Evolutionary conservation across 53 echinoderm and acorn worm species (phyloP).

Genomic region (Temnopleurus reevesii): DNA sequence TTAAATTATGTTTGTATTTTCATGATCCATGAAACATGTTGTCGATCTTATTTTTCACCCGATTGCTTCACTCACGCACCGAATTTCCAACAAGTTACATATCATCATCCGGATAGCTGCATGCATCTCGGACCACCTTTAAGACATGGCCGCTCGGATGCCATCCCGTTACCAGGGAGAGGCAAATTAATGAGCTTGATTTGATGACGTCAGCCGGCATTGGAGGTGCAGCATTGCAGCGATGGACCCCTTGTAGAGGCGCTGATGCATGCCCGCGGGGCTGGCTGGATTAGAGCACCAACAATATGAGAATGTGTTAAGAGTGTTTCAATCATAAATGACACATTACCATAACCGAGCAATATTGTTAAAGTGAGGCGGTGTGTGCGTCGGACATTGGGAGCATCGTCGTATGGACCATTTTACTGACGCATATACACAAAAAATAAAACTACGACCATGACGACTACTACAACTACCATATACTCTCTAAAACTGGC

Average conservation of each 20-base stretch:
- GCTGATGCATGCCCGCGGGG: slow-evolving; percentile 18
- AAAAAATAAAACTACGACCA: too few relatives aligned
- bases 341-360: not conserved
- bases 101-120: too few relatives aligned
- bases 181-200: slow-evolving; percentile 45
- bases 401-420: too few relatives aligned
- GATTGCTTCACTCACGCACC: too few relatives aligned
- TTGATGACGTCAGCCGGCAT: slow-evolving; percentile 36
- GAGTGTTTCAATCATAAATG: slow-evolving; percentile 36
- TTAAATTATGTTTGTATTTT: too few relatives aligned
- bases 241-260: not conserved
- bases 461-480: too few relatives aligned
- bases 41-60: too few relatives aligned
- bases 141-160: not conserved
- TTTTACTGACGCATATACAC: too few relatives aligned
- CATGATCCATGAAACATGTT: too few relatives aligned
- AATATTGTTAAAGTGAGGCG: not conserved
- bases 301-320: slow-evolving; percentile 17
- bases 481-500: too few relatives aligned
- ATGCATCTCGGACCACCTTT: slow-evolving; percentile 6
- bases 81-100: too few relatives aligned
- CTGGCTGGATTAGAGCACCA: slow-evolving; percentile 4
- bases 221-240: not conserved
- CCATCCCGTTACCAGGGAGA: slow-evolving; percentile 23
- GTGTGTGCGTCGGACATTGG: not conserved